These are phyloP conservation scores for Balanococcus diminutus DNA, from an alignment of 2,888 invertebrate species.

Conservation along the genomic window DNA sequence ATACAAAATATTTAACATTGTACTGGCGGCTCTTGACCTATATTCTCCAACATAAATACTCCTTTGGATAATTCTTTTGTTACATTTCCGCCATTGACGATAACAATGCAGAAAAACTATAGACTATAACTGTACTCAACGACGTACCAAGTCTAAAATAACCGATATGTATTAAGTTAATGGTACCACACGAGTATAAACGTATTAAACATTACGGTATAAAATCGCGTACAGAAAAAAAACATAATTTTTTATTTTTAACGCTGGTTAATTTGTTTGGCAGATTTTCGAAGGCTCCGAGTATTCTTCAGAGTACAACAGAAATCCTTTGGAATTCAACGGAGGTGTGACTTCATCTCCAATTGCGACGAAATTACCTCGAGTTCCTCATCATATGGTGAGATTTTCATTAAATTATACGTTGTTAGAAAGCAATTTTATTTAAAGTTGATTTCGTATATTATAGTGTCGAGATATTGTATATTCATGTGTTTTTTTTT, in stretches of 20 bases:
- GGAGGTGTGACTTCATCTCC: conserved; percentile 57
- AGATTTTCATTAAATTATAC: neutral
- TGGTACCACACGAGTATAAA: neutral
- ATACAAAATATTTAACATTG: neutral
- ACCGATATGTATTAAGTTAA: neutral
- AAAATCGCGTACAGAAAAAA: neutral
- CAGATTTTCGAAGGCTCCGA: conserved; percentile 65
- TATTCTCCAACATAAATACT: neutral
- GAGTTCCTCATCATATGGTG: conserved; percentile 59
- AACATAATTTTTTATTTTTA: neutral
- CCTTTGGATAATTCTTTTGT: conserved; percentile 27
- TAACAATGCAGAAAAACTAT: neutral
- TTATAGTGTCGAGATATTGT: neutral
- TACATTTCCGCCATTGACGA: neutral
- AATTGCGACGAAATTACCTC: conserved; percentile 59
- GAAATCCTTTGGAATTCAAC: conserved; percentile 58
- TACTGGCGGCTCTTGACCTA: neutral
- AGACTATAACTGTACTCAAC: neutral
- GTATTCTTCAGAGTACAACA: conserved; percentile 64
- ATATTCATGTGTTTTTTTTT: neutral
- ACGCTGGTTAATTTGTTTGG: neutral
- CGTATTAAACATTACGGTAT: no score
- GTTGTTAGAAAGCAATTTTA: neutral
- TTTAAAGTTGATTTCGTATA: neutral
- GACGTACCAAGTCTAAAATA: neutral